phyloP scores from a whole-genome alignment of 2,113 vertebrate species.

The Pavo muticus region DNA sequence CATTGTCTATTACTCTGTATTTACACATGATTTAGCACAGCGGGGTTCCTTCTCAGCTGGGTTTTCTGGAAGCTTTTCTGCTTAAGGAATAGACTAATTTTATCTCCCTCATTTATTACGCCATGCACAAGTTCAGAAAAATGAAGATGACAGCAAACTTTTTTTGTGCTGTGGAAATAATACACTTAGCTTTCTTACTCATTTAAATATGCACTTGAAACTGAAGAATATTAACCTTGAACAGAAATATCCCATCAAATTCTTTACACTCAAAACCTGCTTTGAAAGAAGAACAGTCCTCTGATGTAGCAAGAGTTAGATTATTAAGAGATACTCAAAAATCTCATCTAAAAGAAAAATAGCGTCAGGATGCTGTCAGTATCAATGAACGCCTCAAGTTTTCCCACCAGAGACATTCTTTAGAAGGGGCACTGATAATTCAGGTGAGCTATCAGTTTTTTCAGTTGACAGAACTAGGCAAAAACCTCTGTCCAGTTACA shows the following conservation, averaged over 20 bases:
- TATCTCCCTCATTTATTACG: not conserved
- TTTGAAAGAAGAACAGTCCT: not conserved
- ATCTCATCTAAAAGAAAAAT: not conserved
- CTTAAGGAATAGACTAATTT: not conserved
- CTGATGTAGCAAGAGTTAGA: not conserved
- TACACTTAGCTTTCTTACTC: not conserved
- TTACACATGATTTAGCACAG: not conserved
- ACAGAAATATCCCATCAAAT: not conserved
- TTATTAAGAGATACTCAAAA: not conserved
- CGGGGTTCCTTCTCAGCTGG: not conserved
- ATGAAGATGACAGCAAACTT: not conserved
- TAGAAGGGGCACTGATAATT: not conserved
- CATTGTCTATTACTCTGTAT: not conserved
- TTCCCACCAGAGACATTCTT: not conserved
- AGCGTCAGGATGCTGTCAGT: not conserved
- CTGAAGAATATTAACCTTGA: not conserved
- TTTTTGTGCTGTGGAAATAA: not conserved
- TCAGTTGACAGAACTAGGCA: not conserved
- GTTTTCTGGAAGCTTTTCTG: not conserved
- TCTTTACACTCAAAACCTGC: not conserved
- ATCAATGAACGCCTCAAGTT: accelerated
- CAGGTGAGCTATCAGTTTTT: not conserved
- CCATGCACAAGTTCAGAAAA: not conserved
- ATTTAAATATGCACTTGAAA: not conserved
- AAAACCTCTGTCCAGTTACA: not conserved